Conservation (phyloP, 2,113 vertebrate genomes). For the Romanogobio albipinnatus region DNA sequence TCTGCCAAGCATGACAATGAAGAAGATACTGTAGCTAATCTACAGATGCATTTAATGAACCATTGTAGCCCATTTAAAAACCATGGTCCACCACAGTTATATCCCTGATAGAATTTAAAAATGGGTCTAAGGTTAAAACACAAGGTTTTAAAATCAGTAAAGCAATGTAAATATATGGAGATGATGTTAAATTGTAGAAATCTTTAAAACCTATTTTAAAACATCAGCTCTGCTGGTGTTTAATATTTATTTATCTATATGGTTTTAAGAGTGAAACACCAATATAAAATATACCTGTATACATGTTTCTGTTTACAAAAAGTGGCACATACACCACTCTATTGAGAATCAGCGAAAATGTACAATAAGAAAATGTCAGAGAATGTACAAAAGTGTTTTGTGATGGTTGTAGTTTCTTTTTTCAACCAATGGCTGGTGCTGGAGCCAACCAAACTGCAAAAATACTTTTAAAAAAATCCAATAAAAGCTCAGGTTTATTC, state of each 20-base stretch:
- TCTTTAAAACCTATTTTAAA: constrained; percentile 13
- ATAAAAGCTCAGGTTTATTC: not conserved
- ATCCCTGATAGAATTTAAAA: constrained; percentile 12
- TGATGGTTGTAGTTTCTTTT: not conserved
- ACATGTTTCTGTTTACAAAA: constrained; percentile 32
- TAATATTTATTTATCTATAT: not conserved
- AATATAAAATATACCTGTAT: constrained; percentile 34
- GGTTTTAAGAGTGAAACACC: constrained; percentile 20
- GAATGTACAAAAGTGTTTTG: constrained; percentile 20
- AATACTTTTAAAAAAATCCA: not conserved
- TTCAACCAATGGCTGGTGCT: constrained; percentile 1
- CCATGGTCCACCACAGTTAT: not conserved
- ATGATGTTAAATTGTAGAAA: constrained; percentile 9
- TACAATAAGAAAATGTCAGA: not conserved
- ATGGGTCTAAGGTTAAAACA: constrained; percentile 11
- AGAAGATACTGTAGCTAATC: constrained; percentile 5
- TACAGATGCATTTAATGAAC: not conserved
- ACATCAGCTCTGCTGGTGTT: constrained; percentile 28
- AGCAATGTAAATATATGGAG: not conserved
- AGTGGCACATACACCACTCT: constrained; percentile 6
- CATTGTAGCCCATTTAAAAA: not conserved
- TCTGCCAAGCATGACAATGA: constrained; percentile 19
- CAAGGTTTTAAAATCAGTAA: not conserved
- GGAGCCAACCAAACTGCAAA: constrained; percentile 20
- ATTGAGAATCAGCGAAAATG: constrained; percentile 3